Base-by-base conservation (phyloP, 1,140 invertebrate genomes). In the Lerema accius region DNA sequence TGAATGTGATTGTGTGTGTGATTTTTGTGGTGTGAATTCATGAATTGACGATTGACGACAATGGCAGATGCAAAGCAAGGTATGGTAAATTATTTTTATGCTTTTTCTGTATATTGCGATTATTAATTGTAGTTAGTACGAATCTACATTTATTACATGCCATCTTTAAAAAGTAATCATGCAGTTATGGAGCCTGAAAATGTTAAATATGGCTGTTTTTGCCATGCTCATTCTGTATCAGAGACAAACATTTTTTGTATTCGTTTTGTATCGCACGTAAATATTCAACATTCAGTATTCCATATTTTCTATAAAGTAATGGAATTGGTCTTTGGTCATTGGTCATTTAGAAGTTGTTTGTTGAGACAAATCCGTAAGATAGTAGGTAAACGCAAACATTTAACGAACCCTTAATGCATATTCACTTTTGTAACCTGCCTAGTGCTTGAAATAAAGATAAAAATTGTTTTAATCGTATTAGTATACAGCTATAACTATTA, bases 31-130 rank as follows among this genome's bases (percentile, higher is more conserved):
- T 7, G 28, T 23, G 23, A 23, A 23, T 23, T 23, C 23, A 23
- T 32, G 28, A 32, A n/a, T n/a, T n/a, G n/a, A n/a, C n/a, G n/a
- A 32, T 32, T 32, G 15, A 53, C 74, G 69, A 83, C 76, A 84
- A 88, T 88, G 85, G 85, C 83, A 88, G 85, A 88, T 83, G 82
- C 85, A 69, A 88, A 88, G 83, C 85, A 86, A 85, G 85, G 85
- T 88, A 84, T 65, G 50, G 51, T 69, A 76, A 66, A 48, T 50
- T 63, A 67, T 76, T 65, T 3, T 65, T 17, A 10, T 60, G 48
- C n/a, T 70, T 59, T 65, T 16, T 39, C 0, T n/a, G 32, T 10
- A 56, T 61, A 50, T 42, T 58, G 42, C 13, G 26, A 35, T 13
- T 15, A 28, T 50, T 46, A 45, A 37, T 13, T 17, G 45, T 43